phyloP scores from a whole-genome alignment of 2,113 vertebrate species.

The Chaetodon auriga region DNA sequence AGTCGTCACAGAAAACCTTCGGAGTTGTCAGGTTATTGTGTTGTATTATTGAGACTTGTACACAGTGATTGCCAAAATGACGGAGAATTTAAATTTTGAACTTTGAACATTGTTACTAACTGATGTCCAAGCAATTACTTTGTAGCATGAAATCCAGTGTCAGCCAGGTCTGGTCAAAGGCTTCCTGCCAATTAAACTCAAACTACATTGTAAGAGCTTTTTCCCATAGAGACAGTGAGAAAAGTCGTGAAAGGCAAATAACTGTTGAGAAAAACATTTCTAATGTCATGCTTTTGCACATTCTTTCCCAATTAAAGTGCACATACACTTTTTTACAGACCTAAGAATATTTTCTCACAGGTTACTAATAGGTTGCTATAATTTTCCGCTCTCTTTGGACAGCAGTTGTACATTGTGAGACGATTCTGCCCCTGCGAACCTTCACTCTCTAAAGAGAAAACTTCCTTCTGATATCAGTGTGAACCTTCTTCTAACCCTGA shows the following conservation, averaged over 20 bases:
- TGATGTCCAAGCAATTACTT: slow-evolving; percentile 41
- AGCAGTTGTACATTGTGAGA: not conserved
- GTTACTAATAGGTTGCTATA: not conserved
- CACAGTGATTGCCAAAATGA: not conserved
- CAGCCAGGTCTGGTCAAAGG: slow-evolving; percentile 55
- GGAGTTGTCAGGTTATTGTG: slow-evolving; percentile 11
- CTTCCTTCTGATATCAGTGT: slow-evolving; percentile 21
- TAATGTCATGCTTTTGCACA: not conserved
- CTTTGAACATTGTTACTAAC: slow-evolving; percentile 35
- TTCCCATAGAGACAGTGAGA: not conserved
- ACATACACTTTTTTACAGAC: not conserved
- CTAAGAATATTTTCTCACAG: not conserved
- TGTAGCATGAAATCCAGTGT: slow-evolving; percentile 49
- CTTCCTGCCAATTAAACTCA: slow-evolving; percentile 61
- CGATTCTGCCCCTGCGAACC: not conserved
- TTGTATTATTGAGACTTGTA: slow-evolving; percentile 39
- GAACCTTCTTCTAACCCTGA: slow-evolving; percentile 41
- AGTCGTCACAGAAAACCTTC: slow-evolving; percentile 45
- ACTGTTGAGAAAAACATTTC: slow-evolving; percentile 26
- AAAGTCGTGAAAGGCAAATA: slow-evolving; percentile 20
- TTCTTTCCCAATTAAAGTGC: slow-evolving; percentile 3
- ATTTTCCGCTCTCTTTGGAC: slow-evolving; percentile 9
- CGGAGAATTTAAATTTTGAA: slow-evolving; percentile 30
- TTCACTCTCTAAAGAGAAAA: slow-evolving; percentile 19
- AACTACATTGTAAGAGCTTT: slow-evolving; percentile 16